A percentile compares a stretch with the other conserved stretches of the same genome.
Evolutionary conservation across 2,888 invertebrate species (phyloP).

Genomic region (Galeruca laticollis): DNA sequence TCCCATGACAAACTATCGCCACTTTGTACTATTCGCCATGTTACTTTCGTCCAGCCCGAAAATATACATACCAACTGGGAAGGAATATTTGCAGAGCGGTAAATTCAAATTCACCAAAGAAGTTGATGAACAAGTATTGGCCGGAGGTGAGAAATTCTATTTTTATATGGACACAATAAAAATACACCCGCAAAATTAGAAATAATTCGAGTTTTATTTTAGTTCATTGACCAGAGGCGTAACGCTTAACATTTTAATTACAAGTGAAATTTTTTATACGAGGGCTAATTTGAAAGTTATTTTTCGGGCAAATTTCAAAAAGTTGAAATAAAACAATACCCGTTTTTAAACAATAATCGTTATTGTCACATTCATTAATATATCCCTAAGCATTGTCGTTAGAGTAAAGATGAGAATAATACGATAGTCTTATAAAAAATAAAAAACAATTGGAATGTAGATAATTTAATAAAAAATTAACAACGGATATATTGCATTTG

Average conservation of each 20-base stretch:
- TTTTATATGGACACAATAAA: neutral
- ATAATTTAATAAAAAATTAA: too few relatives aligned
- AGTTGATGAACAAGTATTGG: neutral
- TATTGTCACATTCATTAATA: too few relatives aligned
- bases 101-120: constrained; percentile 42
- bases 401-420: too few relatives aligned
- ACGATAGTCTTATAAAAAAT: too few relatives aligned
- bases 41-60: constrained; percentile 60
- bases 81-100: constrained; percentile 33
- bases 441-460: too few relatives aligned
- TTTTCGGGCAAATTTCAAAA: neutral
- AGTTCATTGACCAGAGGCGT: constrained; percentile 2
- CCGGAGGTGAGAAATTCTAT: constrained; percentile 4
- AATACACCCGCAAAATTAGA: neutral
- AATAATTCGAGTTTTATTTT: constrained; percentile 4
- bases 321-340: too few relatives aligned
- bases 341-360: too few relatives aligned
- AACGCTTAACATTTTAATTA: neutral
- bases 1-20: constrained; percentile 44
- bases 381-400: too few relatives aligned
- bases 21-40: constrained; percentile 49
- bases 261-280: neutral
- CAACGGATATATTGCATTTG: too few relatives aligned
- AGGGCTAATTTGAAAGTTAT: neutral
- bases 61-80: constrained; percentile 47